Evolutionary conservation across 2,113 vertebrate genomes (phyloP).

Genomic region (Canis aureus): DNA sequence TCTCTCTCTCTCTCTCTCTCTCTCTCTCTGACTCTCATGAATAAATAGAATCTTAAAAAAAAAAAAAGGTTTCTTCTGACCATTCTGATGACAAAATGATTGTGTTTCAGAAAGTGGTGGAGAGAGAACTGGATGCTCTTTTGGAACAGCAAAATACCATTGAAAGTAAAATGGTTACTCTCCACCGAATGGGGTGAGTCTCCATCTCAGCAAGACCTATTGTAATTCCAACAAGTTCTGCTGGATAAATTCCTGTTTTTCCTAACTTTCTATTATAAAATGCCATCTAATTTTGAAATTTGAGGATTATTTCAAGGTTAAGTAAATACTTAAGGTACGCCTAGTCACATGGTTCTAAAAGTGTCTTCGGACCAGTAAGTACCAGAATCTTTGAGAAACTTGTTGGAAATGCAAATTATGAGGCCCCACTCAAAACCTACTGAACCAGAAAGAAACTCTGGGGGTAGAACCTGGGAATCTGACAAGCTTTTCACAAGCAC

Average conservation of each 20-base stretch:
- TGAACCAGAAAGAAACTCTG: conserved; percentile 35
- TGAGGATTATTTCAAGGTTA: conserved; percentile 6
- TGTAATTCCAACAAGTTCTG: background rate
- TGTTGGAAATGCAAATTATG: conserved; percentile 52
- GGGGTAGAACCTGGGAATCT: background rate
- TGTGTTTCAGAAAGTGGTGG: conserved; percentile 91
- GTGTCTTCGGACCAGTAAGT: background rate
- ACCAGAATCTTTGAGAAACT: background rate
- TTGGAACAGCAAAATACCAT: conserved; percentile 93
- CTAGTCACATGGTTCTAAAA: background rate
- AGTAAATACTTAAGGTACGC: background rate
- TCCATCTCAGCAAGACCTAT: background rate
- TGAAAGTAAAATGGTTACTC: conserved; percentile 95
- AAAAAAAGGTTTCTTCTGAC: background rate
- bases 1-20: no score
- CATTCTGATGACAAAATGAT: background rate
- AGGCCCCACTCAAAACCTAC: background rate
- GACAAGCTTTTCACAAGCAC: background rate
- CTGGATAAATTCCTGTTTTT: conserved; percentile 17
- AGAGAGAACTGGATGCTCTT: conserved; percentile 92
- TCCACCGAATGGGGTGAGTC: conserved; percentile 97
- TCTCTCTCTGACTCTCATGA: no score
- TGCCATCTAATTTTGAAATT: conserved; percentile 27
- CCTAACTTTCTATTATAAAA: conserved; percentile 38
- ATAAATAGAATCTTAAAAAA: no score